Conservation (phyloP, 1,140 invertebrate species). For the Drosophila mauritiana region DNA sequence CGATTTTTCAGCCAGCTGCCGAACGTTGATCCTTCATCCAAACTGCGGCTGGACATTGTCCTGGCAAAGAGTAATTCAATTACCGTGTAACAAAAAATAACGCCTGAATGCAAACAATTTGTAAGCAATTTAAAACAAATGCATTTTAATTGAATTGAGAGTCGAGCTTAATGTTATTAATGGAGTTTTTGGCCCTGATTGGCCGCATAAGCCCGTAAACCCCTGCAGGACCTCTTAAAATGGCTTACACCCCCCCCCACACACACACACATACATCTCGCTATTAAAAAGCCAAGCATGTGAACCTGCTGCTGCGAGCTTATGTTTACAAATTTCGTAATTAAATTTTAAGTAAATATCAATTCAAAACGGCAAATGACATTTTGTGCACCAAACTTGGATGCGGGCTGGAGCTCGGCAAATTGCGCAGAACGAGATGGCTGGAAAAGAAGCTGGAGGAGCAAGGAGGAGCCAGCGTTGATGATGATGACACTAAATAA, state of each 20-base stretch:
- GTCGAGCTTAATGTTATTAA: slow-evolving; percentile 56
- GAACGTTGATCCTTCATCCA: slow-evolving; percentile 48
- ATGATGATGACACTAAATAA: slow-evolving; percentile 81
- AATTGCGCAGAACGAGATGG: slow-evolving; percentile 45
- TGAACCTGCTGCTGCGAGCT: slow-evolving; percentile 4
- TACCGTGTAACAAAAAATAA: slow-evolving; percentile 47
- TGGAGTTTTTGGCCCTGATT: slow-evolving; percentile 48
- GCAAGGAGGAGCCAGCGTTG: slow-evolving; percentile 22
- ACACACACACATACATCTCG: neutral
- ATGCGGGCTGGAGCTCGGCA: slow-evolving; percentile 38
- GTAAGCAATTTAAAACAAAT: slow-evolving; percentile 71
- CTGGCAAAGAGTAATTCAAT: slow-evolving; percentile 70
- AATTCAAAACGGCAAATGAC: slow-evolving; percentile 60
- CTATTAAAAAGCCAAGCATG: slow-evolving; percentile 4
- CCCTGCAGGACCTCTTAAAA: neutral
- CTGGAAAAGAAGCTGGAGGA: slow-evolving; percentile 8
- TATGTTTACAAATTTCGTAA: slow-evolving; percentile 70
- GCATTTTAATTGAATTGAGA: slow-evolving; percentile 72
- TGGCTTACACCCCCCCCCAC: slow-evolving; percentile 1
- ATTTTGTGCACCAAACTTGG: slow-evolving; percentile 23
- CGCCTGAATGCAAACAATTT: slow-evolving; percentile 56
- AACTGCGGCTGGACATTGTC: slow-evolving; percentile 38
- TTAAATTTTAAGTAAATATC: slow-evolving; percentile 75
- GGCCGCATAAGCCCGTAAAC: slow-evolving; percentile 9
- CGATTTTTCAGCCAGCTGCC: slow-evolving; percentile 30